These are phyloP conservation scores for Apamea anceps DNA, from an alignment of 2,888 invertebrate genomes.

Conservation along the genomic window DNA sequence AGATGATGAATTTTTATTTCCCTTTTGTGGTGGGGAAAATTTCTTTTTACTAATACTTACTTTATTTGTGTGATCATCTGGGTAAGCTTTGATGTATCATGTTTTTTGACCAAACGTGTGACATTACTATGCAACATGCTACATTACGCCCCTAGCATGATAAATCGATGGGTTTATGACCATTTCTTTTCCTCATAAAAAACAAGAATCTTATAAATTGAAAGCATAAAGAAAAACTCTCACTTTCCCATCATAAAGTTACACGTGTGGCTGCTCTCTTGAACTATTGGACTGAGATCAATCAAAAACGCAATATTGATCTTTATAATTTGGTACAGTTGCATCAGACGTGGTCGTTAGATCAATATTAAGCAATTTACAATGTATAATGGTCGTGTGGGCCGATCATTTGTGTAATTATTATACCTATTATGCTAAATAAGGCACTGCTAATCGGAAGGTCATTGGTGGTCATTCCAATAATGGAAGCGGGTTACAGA, in stretches of 20 bases:
- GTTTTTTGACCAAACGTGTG: background rate
- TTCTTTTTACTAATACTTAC: too few species aligned
- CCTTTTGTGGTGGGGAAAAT: background rate
- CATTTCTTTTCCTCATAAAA: background rate
- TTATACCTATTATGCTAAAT: slow-evolving; percentile 51
- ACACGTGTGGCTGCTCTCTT: background rate
- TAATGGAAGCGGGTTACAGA: slow-evolving; percentile 16
- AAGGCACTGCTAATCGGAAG: slow-evolving; percentile 44
- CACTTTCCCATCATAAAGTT: background rate
- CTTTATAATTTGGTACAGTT: slow-evolving; percentile 48
- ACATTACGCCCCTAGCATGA: background rate
- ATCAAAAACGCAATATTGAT: slow-evolving; percentile 22
- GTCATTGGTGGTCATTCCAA: too few species aligned
- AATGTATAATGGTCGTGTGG: slow-evolving; percentile 45
- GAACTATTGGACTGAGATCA: background rate
- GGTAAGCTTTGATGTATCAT: background rate
- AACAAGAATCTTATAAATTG: background rate
- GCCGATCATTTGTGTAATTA: slow-evolving; percentile 57
- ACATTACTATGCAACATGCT: background rate
- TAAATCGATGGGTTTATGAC: background rate
- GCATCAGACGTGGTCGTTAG: slow-evolving; percentile 48
- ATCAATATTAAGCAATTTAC: slow-evolving; percentile 59
- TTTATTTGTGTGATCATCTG: background rate
- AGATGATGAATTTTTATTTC: background rate
- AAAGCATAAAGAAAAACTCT: background rate